Evolutionary conservation across 2,797 vertebrate species (phyloP).

Genomic region (Dipus sagitta): DNA sequence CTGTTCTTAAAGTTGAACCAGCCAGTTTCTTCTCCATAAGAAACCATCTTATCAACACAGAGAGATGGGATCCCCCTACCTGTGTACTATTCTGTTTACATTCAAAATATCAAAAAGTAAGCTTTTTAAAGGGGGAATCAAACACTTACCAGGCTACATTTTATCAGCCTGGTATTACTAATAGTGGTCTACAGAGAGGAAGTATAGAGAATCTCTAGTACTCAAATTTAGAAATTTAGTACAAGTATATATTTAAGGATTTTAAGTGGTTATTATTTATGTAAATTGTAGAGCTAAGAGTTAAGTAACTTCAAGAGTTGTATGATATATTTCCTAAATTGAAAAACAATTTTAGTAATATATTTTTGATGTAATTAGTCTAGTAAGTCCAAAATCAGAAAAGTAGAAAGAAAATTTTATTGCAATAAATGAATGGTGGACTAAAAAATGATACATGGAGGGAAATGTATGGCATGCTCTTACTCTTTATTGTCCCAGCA

Average conservation of each 20-base stretch:
- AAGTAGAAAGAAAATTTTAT: constrained; percentile 48
- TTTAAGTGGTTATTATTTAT: constrained; percentile 51
- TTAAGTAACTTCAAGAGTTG: constrained; percentile 39
- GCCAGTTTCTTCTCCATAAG: constrained; percentile 24
- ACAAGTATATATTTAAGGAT: constrained; percentile 13
- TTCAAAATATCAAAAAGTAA: not conserved
- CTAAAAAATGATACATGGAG: constrained; percentile 31
- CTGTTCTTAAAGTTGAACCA: not conserved
- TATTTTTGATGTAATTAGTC: constrained; percentile 32
- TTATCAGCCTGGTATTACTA: constrained; percentile 16
- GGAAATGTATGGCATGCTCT: constrained; percentile 31
- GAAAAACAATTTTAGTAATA: constrained; percentile 25
- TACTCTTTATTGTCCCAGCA: not conserved
- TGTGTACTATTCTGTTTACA: not conserved
- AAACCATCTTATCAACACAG: not conserved
- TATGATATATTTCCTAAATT: constrained; percentile 56
- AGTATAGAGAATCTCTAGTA: not conserved
- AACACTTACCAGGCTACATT: not conserved
- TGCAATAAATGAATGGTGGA: constrained; percentile 30
- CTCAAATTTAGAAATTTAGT: not conserved
- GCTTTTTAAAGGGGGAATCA: not conserved
- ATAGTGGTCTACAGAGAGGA: not conserved
- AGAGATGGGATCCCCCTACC: not conserved
- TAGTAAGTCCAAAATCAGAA: constrained; percentile 22
- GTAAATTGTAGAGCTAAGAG: constrained; percentile 19